These are phyloP conservation scores for Hemiscyllium ocellatum DNA, from an alignment of 2,113 vertebrate species.

Conservation along the genomic window DNA sequence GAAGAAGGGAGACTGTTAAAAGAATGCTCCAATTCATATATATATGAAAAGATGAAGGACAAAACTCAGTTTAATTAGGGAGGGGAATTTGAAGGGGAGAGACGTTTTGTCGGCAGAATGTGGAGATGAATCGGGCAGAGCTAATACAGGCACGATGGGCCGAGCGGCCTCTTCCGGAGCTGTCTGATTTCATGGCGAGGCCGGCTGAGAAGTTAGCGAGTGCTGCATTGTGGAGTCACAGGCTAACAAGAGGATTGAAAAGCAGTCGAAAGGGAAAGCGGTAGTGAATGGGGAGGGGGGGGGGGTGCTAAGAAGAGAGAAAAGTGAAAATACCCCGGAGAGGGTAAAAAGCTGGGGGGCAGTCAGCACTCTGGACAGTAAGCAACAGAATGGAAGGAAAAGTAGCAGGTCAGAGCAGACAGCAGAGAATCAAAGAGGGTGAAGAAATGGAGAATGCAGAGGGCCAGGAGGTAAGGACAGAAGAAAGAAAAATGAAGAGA, in stretches of 20 bases:
- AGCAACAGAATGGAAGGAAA: neutral
- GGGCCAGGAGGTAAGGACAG: neutral
- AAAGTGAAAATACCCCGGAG: neutral
- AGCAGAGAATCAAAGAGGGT: neutral
- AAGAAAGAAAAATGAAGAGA: neutral
- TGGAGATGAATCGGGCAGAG: neutral
- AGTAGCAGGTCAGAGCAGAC: neutral
- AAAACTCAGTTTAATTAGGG: neutral
- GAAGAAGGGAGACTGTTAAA: constrained; percentile 14
- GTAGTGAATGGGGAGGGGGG: neutral
- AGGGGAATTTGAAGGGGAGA: neutral
- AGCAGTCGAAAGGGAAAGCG: neutral
- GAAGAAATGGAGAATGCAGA: neutral
- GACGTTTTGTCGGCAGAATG: too few species aligned
- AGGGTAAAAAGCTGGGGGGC: neutral
- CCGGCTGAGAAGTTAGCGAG: neutral
- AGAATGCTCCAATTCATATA: neutral
- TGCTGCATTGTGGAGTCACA: neutral
- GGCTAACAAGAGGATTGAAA: neutral
- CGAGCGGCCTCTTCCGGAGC: neutral
- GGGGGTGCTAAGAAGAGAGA: neutral
- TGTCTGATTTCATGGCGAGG: neutral
- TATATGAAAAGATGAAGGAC: neutral
- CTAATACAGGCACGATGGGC: neutral
- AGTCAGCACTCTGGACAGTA: neutral